These are phyloP conservation scores for Cladopsammia gracilis DNA, from an alignment of 64 coral and sea anemone genomes.

Conservation along the genomic window DNA sequence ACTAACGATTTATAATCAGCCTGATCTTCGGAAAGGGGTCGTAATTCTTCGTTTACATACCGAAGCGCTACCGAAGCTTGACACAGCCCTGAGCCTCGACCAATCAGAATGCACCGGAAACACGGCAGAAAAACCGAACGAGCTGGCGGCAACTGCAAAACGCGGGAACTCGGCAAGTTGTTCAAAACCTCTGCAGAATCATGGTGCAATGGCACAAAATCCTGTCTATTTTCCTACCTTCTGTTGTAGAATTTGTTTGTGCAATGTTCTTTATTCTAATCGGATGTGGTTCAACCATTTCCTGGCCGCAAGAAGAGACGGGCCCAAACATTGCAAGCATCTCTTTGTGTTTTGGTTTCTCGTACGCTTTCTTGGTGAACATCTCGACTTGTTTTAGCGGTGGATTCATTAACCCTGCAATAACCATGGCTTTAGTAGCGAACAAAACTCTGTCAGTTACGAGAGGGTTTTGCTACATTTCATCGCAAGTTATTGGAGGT, in stretches of 20 bases:
- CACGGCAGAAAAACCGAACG: neutral
- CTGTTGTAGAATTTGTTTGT: slow-evolving; percentile 17
- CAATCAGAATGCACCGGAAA: neutral
- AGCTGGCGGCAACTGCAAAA: neutral
- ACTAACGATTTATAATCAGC: no score
- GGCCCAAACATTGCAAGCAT: neutral
- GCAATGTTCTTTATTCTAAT: slow-evolving; percentile 8
- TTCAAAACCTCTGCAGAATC: neutral
- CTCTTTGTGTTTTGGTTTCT: slow-evolving; percentile 32
- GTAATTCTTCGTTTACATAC: no score
- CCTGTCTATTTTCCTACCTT: slow-evolving; percentile 2
- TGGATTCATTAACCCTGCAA: slow-evolving; percentile 20
- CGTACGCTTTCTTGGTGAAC: slow-evolving; percentile 17
- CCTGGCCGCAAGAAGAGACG: slow-evolving; percentile 24
- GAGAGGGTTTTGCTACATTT: neutral
- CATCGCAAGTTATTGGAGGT: slow-evolving; percentile 3
- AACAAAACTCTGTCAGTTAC: slow-evolving; percentile 5
- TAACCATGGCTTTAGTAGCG: neutral
- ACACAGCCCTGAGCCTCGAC: neutral
- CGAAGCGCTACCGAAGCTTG: no score
- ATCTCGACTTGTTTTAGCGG: slow-evolving; percentile 20
- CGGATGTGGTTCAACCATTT: slow-evolving; percentile 20
- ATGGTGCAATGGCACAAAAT: neutral
- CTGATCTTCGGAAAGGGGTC: no score
- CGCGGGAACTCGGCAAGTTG: neutral